These are phyloP conservation scores for Cromileptes altivelis DNA, from an alignment of 2,113 vertebrate species.

Conservation along the genomic window DNA sequence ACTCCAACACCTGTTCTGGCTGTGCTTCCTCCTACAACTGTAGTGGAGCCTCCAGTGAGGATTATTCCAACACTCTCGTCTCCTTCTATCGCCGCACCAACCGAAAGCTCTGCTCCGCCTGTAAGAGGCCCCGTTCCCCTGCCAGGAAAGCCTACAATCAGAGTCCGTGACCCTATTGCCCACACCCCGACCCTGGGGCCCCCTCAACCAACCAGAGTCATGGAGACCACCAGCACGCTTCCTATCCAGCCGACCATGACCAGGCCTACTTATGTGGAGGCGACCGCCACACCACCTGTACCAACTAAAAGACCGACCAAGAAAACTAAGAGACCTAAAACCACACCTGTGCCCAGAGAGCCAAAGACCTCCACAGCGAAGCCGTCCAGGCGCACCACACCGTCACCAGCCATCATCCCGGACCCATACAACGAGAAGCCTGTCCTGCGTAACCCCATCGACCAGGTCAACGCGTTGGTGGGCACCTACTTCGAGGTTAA, in stretches of 20 bases:
- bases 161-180: slow-evolving; percentile 88
- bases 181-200: slow-evolving; percentile 93
- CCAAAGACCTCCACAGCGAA: slow-evolving; percentile 87
- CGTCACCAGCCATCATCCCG: slow-evolving; percentile 75
- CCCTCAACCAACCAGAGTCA: slow-evolving; percentile 89
- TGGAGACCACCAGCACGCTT: slow-evolving; percentile 87
- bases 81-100: slow-evolving; percentile 90
- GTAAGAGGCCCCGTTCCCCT: slow-evolving; percentile 91
- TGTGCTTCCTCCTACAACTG: slow-evolving; percentile 89
- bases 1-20: slow-evolving; percentile 92
- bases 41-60: slow-evolving; percentile 89
- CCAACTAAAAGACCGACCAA: slow-evolving; percentile 84
- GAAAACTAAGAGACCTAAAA: slow-evolving; percentile 88
- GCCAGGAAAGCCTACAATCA: slow-evolving; percentile 93
- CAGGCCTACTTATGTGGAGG: slow-evolving; percentile 85
- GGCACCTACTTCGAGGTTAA: slow-evolving; percentile 99
- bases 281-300: slow-evolving; percentile 87
- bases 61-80: slow-evolving; percentile 95
- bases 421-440: slow-evolving; percentile 87
- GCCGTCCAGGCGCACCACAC: slow-evolving; percentile 84
- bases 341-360: slow-evolving; percentile 86
- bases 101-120: slow-evolving; percentile 90
- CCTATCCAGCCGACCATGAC: slow-evolving; percentile 89
- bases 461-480: slow-evolving; percentile 92
- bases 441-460: slow-evolving; percentile 91